Evolutionary conservation across 2,797 vertebrate genomes (phyloP), one percentile per base, ranked within the genome.

Genomic region (Falco concolor): DNA sequence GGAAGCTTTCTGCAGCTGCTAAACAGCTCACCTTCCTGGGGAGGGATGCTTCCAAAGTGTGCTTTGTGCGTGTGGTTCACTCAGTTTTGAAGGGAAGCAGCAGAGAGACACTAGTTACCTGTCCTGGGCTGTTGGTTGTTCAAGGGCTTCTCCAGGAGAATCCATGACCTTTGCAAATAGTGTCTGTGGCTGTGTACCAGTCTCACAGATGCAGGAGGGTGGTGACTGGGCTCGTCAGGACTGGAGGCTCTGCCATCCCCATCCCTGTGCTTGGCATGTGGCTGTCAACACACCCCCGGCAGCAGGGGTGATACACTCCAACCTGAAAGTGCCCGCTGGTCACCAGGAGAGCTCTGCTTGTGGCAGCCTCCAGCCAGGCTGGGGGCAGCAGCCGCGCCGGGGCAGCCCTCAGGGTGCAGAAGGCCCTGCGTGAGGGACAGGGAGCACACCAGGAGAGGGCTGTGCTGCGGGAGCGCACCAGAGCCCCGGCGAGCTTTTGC

Each of bases 131-230:
- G 45, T 5, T 89, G 79, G 30, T 69, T 86, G 59, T 28, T 61
- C 42, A 64, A 28, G 63, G 90, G 81, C 5, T 2, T 76, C 36
- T 86, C 69, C 56, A n/a, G 38, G 30, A 90, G 67, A 82, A 56
- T 59, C 83, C 74, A 12, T 38, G 64, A 70, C 78, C 78, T 92
- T 83, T 69, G 67, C 78, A 84, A 84, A 79, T 2, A 61, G 68
- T 14, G 1, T 84, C 93, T n/a, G 78, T 79, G 78, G 69, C 50
- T 44, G 28, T 1, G 0, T 75, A 80, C 84, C 95, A 89, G 56
- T 44, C 53, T 82, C 87, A 87, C 63, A 82, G 91, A 79, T 84
- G 74, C 77, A 65, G 27, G 80, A 82, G 45, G 73, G 76, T 73
- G 44, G 44, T 44, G 86, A 89, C 1, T 1, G 32, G 42, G 77